A percentile compares a stretch with the other conserved stretches of the same genome.
Evolutionary conservation across 53 echinoderm and acorn worm genomes (phyloP).

Genomic region (Antedon mediterranea): DNA sequence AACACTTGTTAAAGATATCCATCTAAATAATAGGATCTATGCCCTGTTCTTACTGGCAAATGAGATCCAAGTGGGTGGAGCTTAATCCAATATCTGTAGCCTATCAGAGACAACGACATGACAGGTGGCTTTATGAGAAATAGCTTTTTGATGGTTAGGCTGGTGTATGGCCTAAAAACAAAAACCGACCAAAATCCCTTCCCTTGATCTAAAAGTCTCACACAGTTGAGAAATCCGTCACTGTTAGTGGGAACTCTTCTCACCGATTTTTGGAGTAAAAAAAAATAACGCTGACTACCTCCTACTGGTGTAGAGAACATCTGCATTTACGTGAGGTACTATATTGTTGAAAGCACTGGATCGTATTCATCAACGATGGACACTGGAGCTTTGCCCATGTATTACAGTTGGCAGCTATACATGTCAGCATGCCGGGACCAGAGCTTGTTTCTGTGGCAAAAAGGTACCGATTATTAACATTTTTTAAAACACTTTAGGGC

Average conservation of each 20-base stretch:
- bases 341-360: neutral
- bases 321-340: neutral
- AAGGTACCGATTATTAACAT: slow-evolving; percentile 48
- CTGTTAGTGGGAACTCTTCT: neutral
- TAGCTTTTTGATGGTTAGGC: neutral
- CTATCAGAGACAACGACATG: neutral
- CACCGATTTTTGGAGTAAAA: neutral
- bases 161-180: neutral
- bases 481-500: neutral
- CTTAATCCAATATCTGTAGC: neutral
- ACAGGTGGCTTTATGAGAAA: neutral
- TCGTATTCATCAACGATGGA: slow-evolving; percentile 38
- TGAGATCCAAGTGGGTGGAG: neutral
- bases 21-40: neutral
- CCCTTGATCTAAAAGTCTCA: neutral
- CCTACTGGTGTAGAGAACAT: neutral
- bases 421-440: slow-evolving; percentile 81
- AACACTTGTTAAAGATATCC: neutral
- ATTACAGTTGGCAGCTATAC: slow-evolving; percentile 94
- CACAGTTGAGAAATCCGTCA: neutral
- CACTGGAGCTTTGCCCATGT: slow-evolving; percentile 65
- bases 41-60: neutral
- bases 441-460: slow-evolving; percentile 76
- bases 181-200: neutral
- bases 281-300: neutral